Evolutionary conservation across 35 echinoderm and acorn worm species (phyloP), one percentile per base, ranked within the genome.

Genomic region (Apostichopus japonicus): DNA sequence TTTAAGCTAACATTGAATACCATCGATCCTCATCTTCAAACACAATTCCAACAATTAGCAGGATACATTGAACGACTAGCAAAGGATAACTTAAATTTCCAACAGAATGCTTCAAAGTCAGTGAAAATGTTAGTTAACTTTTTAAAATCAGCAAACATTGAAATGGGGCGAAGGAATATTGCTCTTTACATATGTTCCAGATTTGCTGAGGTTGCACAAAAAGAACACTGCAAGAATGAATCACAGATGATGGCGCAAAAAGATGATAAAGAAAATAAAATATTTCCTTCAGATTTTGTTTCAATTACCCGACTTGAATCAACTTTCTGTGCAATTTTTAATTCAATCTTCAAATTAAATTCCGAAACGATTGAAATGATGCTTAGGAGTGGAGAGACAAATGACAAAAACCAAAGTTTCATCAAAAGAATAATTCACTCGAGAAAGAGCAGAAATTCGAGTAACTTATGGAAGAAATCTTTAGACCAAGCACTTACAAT

Each of bases 341-440:
- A 33, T 33, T 33, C 27, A 33, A 33, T 33, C 27, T 33, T 33
- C 27, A 33, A 33, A 1, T 33, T 33, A 1, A 33, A 33, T 33
- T 33, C 27, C 27, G 1, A 33, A 1, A 33, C 0, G 1, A 33
- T 33, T 33, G 1, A 33, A 33, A 33, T 1, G 27, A 1, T 0
- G 27, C 27, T 33, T 33, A 33, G 27, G 27, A 33, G 1, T 33
- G 27, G 27, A 33, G 27, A 33, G 27, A 1, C 0, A 33, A 1
- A 33, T 33, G 1, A 33, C 0, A 1, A 33, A 33, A 33, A 33
- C 0, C 27, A 33, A 33, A 1, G 1, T 0, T 33, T 0, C 0
- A 0, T 1, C 27, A 33, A 0, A 1, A 33, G 1, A 33, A 1
- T 33, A 1, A 1, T 1, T 33, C 0, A 33, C 0, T 33, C 0